Evolutionary conservation across 2,113 vertebrate genomes (phyloP).

Genomic region (Pachycephala philippinensis): DNA sequence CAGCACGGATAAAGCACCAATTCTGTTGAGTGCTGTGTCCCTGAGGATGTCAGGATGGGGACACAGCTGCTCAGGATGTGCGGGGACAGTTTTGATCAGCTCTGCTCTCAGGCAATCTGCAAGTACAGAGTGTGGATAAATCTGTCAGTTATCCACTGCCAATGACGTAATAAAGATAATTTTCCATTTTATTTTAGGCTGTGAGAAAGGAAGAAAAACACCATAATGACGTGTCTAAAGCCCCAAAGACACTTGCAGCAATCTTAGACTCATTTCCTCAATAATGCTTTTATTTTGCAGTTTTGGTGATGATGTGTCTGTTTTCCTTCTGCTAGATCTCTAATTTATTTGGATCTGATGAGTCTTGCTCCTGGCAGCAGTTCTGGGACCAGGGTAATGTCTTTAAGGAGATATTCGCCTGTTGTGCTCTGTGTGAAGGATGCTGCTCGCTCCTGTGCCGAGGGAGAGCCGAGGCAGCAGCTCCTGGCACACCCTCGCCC

Average conservation of each 20-base stretch:
- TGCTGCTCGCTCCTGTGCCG: fast-evolving
- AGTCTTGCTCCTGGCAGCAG: not conserved
- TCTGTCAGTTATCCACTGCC: not conserved
- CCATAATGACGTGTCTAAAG: not conserved
- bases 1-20: fast-evolving
- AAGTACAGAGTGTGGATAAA: not conserved
- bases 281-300: not conserved
- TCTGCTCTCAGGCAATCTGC: not conserved
- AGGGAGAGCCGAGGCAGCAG: not conserved
- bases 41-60: not conserved
- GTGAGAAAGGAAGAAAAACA: not conserved
- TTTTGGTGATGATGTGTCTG: not conserved
- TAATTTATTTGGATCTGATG: not conserved
- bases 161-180: not conserved
- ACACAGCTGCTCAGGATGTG: fast-evolving
- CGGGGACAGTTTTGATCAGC: not conserved
- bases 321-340: not conserved
- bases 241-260: not conserved
- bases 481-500: not conserved
- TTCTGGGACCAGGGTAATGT: not conserved
- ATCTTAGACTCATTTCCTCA: not conserved
- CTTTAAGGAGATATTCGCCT: not conserved
- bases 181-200: not conserved
- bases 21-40: not conserved
- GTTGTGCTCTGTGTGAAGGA: not conserved